phyloP scores from a whole-genome alignment of 2,113 vertebrate species.

The Jaculus jaculus region DNA sequence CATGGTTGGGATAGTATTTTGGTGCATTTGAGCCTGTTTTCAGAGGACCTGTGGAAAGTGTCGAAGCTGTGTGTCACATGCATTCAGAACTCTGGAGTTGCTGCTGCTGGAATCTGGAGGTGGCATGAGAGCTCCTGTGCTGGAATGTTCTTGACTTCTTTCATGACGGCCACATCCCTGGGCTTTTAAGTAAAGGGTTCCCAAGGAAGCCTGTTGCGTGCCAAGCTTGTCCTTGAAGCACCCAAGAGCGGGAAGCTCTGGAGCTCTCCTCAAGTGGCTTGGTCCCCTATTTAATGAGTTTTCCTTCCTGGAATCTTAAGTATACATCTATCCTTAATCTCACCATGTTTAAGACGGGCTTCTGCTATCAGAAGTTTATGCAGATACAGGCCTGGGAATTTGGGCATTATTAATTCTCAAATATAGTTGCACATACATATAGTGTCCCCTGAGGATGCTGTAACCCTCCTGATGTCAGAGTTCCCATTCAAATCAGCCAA shows the following conservation, averaged over 20 bases:
- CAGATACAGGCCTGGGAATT: not conserved
- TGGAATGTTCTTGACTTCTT: conserved; percentile 31
- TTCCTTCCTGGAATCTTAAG: conserved; percentile 18
- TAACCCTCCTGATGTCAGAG: too few relatives aligned
- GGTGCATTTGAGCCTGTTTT: not conserved
- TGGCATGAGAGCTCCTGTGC: not conserved
- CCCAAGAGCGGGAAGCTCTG: not conserved
- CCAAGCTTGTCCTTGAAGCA: not conserved
- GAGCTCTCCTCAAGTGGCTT: not conserved
- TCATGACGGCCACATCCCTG: not conserved
- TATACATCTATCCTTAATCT: conserved; percentile 23
- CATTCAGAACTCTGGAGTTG: not conserved
- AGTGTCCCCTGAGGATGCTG: not conserved
- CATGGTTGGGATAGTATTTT: not conserved
- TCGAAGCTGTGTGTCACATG: not conserved
- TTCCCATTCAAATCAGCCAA: not conserved
- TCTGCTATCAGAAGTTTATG: not conserved
- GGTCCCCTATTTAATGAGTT: conserved; percentile 11
- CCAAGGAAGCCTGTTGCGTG: not conserved
- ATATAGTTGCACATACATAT: not conserved
- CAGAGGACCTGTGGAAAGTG: not conserved
- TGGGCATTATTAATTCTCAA: not conserved
- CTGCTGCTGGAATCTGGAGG: not conserved
- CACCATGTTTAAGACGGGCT: not conserved
- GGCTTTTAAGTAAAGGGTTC: not conserved